phyloP scores from a whole-genome alignment of 2,797 vertebrate genomes.

The Antrozous pallidus region DNA sequence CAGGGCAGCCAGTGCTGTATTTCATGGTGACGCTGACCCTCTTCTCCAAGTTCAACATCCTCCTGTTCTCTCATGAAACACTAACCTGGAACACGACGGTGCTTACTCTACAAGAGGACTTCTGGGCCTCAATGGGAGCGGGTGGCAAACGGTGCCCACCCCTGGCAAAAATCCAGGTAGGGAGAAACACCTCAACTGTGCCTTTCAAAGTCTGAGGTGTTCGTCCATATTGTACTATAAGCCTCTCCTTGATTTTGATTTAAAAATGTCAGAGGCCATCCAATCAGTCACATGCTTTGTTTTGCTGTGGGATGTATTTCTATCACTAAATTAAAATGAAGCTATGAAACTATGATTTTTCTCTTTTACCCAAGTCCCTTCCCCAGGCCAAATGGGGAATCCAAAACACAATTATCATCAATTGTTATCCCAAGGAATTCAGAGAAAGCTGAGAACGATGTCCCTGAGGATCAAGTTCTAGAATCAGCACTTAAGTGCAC shows the following conservation, averaged over 20 bases:
- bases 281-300: neutral
- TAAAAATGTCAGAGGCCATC: neutral
- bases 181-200: rapidly evolving
- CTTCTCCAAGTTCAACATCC: neutral
- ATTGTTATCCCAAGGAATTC: neutral
- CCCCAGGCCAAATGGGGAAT: neutral
- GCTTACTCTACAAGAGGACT: neutral
- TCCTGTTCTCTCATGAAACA: neutral
- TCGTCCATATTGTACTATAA: neutral
- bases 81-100: neutral
- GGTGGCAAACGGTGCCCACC: neutral
- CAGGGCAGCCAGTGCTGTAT: neutral
- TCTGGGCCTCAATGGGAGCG: rapidly evolving
- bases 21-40: neutral
- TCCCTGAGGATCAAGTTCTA: neutral
- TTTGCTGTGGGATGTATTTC: neutral
- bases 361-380: neutral
- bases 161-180: neutral
- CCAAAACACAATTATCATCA: neutral
- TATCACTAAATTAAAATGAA: neutral
- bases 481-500: neutral
- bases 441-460: neutral
- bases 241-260: neutral
- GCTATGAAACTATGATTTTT: neutral
- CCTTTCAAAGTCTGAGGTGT: neutral